Evolutionary conservation across 35 echinoderm and acorn worm species (phyloP).

Genomic region (Patiria miniata): DNA sequence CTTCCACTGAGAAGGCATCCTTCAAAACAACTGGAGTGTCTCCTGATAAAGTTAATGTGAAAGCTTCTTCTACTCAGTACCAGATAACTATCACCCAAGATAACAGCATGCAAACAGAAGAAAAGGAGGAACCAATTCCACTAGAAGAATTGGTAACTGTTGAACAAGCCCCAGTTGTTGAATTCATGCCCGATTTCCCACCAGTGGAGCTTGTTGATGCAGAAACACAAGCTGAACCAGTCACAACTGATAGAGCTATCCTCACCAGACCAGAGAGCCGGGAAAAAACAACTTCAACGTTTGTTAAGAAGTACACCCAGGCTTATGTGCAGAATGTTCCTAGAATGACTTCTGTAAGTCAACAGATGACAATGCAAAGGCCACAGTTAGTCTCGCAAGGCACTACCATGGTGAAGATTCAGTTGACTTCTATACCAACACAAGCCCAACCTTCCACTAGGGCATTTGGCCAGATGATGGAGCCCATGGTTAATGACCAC

Average conservation of each 20-base stretch:
- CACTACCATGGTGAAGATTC: neutral
- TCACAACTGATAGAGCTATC: neutral
- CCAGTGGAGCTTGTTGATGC: neutral
- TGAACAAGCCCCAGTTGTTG: neutral
- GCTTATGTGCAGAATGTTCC: conserved; percentile 2
- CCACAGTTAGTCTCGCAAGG: neutral
- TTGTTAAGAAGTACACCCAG: neutral
- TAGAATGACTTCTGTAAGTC: neutral
- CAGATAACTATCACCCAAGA: neutral
- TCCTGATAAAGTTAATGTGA: neutral
- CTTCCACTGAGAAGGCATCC: neutral
- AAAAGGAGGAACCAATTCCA: neutral
- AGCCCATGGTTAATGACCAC: neutral
- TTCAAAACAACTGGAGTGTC: neutral
- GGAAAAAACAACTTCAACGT: neutral
- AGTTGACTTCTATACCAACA: neutral
- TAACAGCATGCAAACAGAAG: conserved; percentile 14
- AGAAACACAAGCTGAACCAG: conserved; percentile 10
- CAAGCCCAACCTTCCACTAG: neutral
- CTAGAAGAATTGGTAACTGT: neutral
- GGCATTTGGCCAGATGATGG: neutral
- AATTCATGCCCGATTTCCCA: neutral
- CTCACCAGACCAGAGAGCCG: neutral
- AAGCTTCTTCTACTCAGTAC: conserved; percentile 1
- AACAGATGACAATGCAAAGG: neutral